Evolutionary conservation across 1,140 invertebrate genomes (phyloP), one percentile per base, ranked within the genome.

Genomic region (Sycobia sp.): DNA sequence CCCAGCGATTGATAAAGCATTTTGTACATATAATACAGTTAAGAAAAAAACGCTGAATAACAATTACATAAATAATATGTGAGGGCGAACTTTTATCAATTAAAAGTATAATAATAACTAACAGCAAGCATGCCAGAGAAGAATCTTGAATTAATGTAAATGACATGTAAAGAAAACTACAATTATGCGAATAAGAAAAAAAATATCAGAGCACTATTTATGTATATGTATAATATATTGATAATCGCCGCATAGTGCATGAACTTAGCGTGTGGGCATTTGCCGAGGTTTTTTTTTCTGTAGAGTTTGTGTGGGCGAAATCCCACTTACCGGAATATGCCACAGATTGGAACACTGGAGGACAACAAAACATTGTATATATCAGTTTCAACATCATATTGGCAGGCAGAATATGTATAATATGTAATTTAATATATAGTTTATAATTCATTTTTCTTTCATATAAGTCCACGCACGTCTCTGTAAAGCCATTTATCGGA

Each of bases 301-400:
- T 73, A 72, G 73, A 65, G 71, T 71, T 75, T 74, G 72, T 72
- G 79, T 79, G 79, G 79, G 79, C 74, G 53, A 60, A 71, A 76
- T 80, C 80, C 83, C 84, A 91, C 91, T 93, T 91, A 93, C 91
- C 91, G 83, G 91, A 92, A 86, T 93, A 93, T 84, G 91, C 91
- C 89, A 93, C 91, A 85, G 90, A 92, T 89, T 93, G 91, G 90
- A 93, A 93, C 90, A 92, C 91, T 93, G 63, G 63, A 84, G 82
- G 77, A 79, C 81, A 81, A 82, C 73, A 82, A 81, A 82, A 81
- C 70, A 81, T 78, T 75, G 75, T 73, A n/a, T n/a, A n/a, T n/a
- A 75, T 82, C 77, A 82, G 81, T 82, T 81, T 75, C 47, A 56
- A 63, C 53, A 64, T 65, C 47, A 46, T 65, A 65, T 53, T n/a